These are phyloP conservation scores for Thaleichthys pacificus DNA, from an alignment of 2,797 vertebrate genomes.

Conservation along the genomic window DNA sequence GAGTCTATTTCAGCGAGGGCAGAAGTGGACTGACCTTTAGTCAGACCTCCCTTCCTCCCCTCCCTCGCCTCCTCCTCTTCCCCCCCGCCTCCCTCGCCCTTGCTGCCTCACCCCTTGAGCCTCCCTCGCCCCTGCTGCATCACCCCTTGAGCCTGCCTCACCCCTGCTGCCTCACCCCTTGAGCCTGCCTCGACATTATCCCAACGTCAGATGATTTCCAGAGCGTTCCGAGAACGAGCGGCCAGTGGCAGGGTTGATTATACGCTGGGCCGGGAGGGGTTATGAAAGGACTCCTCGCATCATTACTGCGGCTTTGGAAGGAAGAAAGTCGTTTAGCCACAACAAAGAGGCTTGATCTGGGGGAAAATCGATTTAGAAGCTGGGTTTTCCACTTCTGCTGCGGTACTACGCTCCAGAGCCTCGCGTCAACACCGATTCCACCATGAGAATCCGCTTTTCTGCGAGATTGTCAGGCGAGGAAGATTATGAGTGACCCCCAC, in stretches of 20 bases:
- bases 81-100: slow-evolving; percentile 9
- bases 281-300: slow-evolving; percentile 32
- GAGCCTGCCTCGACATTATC: slow-evolving; percentile 14
- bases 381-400: slow-evolving; percentile 29
- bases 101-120: neutral
- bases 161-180: no score
- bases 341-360: slow-evolving; percentile 46
- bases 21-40: slow-evolving; percentile 43
- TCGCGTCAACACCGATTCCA: neutral
- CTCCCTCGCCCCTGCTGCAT: slow-evolving; percentile 23
- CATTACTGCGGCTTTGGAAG: slow-evolving; percentile 31
- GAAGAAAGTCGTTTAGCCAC: slow-evolving; percentile 37
- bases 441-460: slow-evolving; percentile 5
- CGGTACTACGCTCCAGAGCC: slow-evolving; percentile 14
- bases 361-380: slow-evolving; percentile 38
- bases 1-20: slow-evolving; percentile 36
- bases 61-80: slow-evolving; percentile 28
- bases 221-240: slow-evolving; percentile 27
- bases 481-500: slow-evolving; percentile 10
- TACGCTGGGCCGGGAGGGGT: slow-evolving; percentile 18
- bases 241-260: neutral
- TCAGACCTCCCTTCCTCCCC: slow-evolving; percentile 18
- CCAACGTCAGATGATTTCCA: slow-evolving; percentile 12
- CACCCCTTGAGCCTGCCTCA: slow-evolving; percentile 14
- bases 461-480: slow-evolving; percentile 7